These are phyloP conservation scores for Pelosia muscerda DNA, from an alignment of 2,888 invertebrate species.

Conservation along the genomic window DNA sequence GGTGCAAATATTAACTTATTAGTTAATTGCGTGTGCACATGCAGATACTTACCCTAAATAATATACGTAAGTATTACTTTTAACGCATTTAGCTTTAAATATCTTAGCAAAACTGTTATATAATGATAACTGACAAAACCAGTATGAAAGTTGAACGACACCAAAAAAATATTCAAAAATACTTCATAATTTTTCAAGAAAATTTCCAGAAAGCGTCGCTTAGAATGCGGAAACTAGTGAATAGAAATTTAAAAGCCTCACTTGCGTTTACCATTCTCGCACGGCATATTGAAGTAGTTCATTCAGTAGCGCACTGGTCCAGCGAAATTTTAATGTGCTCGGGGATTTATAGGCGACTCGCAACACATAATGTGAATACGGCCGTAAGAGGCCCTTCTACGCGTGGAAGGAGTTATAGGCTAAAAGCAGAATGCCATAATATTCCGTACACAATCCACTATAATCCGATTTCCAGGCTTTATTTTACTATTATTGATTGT, in stretches of 20 bases:
- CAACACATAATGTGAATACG: slow-evolving; percentile 59
- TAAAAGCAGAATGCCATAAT: slow-evolving; percentile 51
- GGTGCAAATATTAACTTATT: too few species aligned
- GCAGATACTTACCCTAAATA: too few species aligned
- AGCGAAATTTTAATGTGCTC: slow-evolving; percentile 63
- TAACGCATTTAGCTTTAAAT: too few species aligned
- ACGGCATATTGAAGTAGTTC: slow-evolving; percentile 56
- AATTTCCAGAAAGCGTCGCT: slow-evolving; percentile 23
- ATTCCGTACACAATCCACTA: slow-evolving; percentile 48
- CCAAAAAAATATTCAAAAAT: slow-evolving; percentile 15
- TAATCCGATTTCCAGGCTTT: slow-evolving; percentile 47
- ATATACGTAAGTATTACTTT: too few species aligned
- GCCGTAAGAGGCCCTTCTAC: slow-evolving; percentile 54
- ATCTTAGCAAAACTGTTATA: too few species aligned
- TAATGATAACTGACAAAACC: too few species aligned
- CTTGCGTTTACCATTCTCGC: slow-evolving; percentile 53
- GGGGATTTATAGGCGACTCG: slow-evolving; percentile 62
- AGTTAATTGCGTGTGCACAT: too few species aligned
- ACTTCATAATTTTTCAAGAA: slow-evolving; percentile 16
- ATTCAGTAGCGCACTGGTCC: slow-evolving; percentile 56
- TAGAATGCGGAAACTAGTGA: slow-evolving; percentile 45
- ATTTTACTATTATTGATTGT: slow-evolving; percentile 50
- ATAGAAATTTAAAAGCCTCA: slow-evolving; percentile 62
- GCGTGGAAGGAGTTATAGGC: slow-evolving; percentile 45
- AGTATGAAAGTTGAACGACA: background rate